phyloP scores from a whole-genome alignment of 1,140 invertebrate genomes.

The Drosophila elegans region DNA sequence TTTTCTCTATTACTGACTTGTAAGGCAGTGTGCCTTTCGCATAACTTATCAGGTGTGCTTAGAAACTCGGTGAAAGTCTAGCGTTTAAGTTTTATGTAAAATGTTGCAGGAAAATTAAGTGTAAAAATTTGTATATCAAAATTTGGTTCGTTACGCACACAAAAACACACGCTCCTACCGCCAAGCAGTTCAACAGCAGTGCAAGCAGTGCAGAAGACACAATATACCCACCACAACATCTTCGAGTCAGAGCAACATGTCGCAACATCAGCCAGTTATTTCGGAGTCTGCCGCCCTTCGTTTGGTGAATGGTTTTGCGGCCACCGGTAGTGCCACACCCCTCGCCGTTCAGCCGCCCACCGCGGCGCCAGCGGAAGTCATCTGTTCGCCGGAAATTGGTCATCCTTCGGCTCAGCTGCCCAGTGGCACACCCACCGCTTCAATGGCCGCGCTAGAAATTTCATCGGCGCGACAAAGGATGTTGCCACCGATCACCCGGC shows the following conservation, averaged over 20 bases:
- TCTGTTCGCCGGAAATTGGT: neutral
- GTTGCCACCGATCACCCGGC: constrained; percentile 8
- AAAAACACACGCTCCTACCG: constrained; percentile 11
- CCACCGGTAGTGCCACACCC: constrained; percentile 2
- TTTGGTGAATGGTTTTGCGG: constrained; percentile 45
- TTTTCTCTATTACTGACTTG: no score
- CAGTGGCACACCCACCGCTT: constrained; percentile 1
- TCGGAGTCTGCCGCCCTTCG: constrained; percentile 59
- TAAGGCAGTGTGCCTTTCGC: constrained; percentile 12
- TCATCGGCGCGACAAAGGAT: constrained; percentile 2
- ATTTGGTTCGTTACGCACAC: constrained; percentile 45
- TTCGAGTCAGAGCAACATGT: constrained; percentile 7
- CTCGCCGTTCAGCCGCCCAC: neutral
- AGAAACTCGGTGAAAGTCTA: constrained; percentile 57
- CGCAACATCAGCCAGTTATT: constrained; percentile 11
- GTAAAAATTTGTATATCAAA: constrained; percentile 60
- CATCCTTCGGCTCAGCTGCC: neutral
- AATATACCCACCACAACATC: neutral
- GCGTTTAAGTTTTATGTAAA: constrained; percentile 64
- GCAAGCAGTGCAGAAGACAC: constrained; percentile 2
- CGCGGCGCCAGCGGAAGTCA: neutral
- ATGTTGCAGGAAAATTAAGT: constrained; percentile 67
- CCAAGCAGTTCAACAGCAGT: constrained; percentile 3
- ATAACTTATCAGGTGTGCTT: neutral
- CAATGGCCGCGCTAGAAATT: constrained; percentile 9